These are phyloP conservation scores for Sphinx pinastri DNA, from an alignment of 2,888 invertebrate genomes.

Conservation along the genomic window DNA sequence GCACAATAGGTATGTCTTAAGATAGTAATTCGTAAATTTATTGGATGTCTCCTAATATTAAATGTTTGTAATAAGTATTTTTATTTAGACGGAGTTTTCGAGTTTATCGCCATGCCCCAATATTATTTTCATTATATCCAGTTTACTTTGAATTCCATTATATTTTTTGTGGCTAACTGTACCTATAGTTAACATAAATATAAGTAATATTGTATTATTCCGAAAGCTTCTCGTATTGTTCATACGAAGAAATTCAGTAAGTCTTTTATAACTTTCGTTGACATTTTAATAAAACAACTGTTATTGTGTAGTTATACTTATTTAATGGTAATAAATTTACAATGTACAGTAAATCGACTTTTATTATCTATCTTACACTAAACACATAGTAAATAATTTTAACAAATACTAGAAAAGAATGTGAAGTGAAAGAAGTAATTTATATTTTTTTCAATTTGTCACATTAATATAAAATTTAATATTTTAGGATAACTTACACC, in stretches of 20 bases:
- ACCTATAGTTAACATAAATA: background rate
- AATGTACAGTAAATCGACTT: conserved; percentile 26
- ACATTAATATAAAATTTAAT: background rate
- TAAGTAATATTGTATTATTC: background rate
- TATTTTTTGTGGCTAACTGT: background rate
- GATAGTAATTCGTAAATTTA: conserved; percentile 61
- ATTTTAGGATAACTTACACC: too few relatives aligned
- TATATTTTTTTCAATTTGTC: background rate
- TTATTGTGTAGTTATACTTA: conserved; percentile 15
- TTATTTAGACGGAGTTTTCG: background rate
- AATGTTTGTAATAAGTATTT: conserved; percentile 21
- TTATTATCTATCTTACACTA: conserved; percentile 4
- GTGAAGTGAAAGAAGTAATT: background rate
- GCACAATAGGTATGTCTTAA: conserved; percentile 65
- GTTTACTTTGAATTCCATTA: background rate
- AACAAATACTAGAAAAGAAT: background rate
- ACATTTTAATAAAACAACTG: conserved; percentile 28
- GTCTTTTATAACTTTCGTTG: conserved; percentile 17
- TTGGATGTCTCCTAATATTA: conserved; percentile 38
- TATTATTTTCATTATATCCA: background rate
- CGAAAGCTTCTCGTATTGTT: background rate
- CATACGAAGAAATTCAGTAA: background rate
- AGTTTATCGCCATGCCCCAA: conserved; percentile 1
- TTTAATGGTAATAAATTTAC: conserved; percentile 27
- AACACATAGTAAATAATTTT: background rate